Base-by-base conservation (phyloP, 2,888 invertebrate genomes). In the Apamea monoglypha region DNA sequence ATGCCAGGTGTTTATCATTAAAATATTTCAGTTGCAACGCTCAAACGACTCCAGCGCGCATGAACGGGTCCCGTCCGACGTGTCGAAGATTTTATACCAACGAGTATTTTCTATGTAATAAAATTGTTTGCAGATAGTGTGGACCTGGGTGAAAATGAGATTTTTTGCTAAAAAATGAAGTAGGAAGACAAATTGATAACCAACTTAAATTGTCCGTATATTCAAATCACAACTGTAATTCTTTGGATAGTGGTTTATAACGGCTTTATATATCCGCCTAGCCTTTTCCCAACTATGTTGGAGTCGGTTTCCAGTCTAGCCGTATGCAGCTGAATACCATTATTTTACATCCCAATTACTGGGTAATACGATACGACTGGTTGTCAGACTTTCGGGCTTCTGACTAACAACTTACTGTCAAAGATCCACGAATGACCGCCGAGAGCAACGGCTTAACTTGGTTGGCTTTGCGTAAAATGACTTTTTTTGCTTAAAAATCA, bases 1-100 rank as follows among this genome's bases (percentile, higher is more conserved):
- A 83, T 82, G 63, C 78, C 84, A 88, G 84, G 80, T 89, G 86
- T 83, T 89, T 89, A 90, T 87, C 84, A 91, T 90, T 87, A 89
- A 89, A 91, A 90, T 81, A 87, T 84, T 83, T 87, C 77, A 85
- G 86, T 85, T 83, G 74, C 74, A 86, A 85, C 86, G 89, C 88
- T 90, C 84, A 82, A 88, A 77, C 80, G 83, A 75, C 76, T 90
- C 87, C 84, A 77, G 84, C 87, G 80, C 89, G 89, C 90, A 87
- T 85, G 87, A 87, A 81, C 78, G 85, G 77, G 44, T 85, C 83
- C 80, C 77, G 78, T 70, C 82, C 78, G 85, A 87, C 87, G 85
- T 86, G 85, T 81, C 79, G 79, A 85, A 88, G 89, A 89, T 91
- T 90, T 89, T 88, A 87, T 84, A 85, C 86, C 86, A 77, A 80